Conservation (phyloP, 2,113 vertebrate species). For the Pituophis catenifer region DNA sequence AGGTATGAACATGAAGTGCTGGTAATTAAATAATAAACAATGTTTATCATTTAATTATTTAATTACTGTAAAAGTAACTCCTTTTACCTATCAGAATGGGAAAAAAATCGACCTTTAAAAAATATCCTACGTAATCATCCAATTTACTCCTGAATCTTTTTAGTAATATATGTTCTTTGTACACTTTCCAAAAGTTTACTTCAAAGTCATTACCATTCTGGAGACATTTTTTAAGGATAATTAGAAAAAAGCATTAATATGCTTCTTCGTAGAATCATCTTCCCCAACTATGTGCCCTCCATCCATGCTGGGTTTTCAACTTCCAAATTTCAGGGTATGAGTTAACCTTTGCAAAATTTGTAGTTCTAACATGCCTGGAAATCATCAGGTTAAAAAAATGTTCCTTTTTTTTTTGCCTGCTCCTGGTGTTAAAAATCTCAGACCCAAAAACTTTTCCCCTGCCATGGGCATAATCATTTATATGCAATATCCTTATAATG, state of each 20-base stretch:
- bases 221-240: background rate
- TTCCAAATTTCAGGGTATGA: background rate
- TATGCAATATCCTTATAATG: background rate
- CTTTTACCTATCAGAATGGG: background rate
- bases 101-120: background rate
- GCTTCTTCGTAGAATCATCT: background rate
- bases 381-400: background rate
- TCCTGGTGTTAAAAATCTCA: background rate
- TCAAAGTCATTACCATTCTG: background rate
- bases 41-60: background rate
- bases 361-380: background rate
- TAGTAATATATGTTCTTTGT: background rate
- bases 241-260: background rate
- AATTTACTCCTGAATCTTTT: background rate
- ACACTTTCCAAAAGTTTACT: background rate
- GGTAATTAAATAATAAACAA: background rate
- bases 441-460: background rate
- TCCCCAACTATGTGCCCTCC: background rate
- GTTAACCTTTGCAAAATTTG: background rate
- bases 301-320: background rate
- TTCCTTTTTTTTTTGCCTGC: background rate
- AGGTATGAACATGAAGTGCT: background rate
- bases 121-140: background rate
- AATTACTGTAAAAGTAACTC: background rate
- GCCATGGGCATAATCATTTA: background rate